Evolutionary conservation across 1,140 invertebrate genomes (phyloP).

Genomic region (Drosophila obscura): DNA sequence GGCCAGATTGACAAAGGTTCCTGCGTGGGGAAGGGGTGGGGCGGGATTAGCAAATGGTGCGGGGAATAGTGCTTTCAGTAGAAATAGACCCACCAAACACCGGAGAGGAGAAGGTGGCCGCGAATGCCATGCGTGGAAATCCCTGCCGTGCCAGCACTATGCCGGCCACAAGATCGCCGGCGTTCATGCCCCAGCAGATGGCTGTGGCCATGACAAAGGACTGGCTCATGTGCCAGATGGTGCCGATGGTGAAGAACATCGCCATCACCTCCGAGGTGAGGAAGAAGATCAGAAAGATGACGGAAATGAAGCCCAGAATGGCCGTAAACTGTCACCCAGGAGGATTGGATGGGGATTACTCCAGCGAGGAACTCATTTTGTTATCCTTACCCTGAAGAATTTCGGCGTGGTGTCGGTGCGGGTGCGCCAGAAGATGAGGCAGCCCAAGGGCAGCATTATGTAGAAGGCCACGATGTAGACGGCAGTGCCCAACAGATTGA

Average conservation of each 20-base stretch:
- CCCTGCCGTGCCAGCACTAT: constrained; percentile 30
- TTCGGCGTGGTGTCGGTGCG: constrained; percentile 35
- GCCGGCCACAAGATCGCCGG: constrained; percentile 14
- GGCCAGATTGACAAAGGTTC: constrained; percentile 22
- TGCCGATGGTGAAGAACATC: constrained; percentile 36
- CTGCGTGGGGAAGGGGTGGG: background rate
- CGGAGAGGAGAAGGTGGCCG: constrained; percentile 38
- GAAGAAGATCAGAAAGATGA: constrained; percentile 16
- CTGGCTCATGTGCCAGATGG: constrained; percentile 9
- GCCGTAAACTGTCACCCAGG: constrained; percentile 7
- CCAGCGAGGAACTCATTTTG: background rate
- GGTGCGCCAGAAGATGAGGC: constrained; percentile 15
- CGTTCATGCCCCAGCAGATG: constrained; percentile 1
- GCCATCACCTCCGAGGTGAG: constrained; percentile 21
- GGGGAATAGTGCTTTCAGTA: background rate
- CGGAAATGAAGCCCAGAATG: constrained; percentile 3
- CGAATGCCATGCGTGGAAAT: constrained; percentile 31
- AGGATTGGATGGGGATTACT: no score
- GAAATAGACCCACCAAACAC: constrained; percentile 23
- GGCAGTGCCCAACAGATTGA: background rate
- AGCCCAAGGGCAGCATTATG: background rate
- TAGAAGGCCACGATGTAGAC: background rate
- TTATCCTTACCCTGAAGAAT: constrained; percentile 13
- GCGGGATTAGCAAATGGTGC: no score
- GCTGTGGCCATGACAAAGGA: constrained; percentile 10